Percentiles rank a stretch among this genome's conserved stretches.
These are phyloP conservation scores for Sphecodes monilicornis DNA, from an alignment of 2,888 invertebrate species.

Conservation along the genomic window DNA sequence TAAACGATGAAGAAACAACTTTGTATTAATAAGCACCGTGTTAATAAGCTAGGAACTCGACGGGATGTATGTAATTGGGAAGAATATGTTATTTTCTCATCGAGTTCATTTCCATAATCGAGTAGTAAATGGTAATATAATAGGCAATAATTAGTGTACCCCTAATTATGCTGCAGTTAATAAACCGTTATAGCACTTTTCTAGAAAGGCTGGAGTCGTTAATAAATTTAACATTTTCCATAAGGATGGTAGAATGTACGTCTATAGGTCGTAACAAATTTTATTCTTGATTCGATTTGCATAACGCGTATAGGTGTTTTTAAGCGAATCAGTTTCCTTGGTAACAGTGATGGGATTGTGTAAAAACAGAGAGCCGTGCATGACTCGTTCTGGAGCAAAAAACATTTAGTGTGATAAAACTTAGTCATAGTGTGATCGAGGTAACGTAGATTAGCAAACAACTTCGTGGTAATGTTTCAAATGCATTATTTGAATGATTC, in stretches of 20 bases:
- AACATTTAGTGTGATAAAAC: slow-evolving; percentile 37
- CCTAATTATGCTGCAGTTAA: background rate
- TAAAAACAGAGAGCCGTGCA: slow-evolving; percentile 14
- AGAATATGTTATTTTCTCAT: background rate
- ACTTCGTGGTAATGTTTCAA: slow-evolving; percentile 15
- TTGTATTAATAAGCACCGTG: background rate
- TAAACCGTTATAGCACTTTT: background rate
- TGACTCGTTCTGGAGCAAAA: slow-evolving; percentile 17
- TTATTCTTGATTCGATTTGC: background rate
- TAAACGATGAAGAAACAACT: background rate
- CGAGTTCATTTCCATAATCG: background rate
- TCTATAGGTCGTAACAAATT: background rate
- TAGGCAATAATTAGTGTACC: background rate
- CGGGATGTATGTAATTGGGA: background rate
- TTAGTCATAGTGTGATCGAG: slow-evolving; percentile 44
- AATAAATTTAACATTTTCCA: background rate
- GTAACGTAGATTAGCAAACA: slow-evolving; percentile 6
- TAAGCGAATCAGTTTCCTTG: background rate
- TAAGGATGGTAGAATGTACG: background rate
- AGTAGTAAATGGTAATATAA: background rate
- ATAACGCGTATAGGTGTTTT: background rate
- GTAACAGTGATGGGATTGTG: background rate
- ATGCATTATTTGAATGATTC: slow-evolving; percentile 33
- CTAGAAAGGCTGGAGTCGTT: background rate
- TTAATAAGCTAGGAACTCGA: background rate